phyloP scores from a whole-genome alignment of 2,113 vertebrate genomes.

The Cyprinodon tularosa region DNA sequence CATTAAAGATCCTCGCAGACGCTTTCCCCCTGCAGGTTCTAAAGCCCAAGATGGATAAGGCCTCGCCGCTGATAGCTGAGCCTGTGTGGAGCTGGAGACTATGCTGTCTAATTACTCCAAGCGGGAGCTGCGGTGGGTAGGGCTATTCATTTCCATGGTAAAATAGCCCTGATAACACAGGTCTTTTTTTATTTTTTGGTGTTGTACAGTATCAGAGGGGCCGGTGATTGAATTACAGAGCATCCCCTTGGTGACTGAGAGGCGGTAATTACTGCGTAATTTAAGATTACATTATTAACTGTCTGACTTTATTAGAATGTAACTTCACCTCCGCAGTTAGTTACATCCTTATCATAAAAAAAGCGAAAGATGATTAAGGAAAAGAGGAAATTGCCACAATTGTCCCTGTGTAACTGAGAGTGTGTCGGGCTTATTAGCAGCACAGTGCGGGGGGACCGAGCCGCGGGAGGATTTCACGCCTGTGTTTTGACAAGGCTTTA shows the following conservation, averaged over 20 bases:
- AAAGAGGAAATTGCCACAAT: slow-evolving; percentile 68
- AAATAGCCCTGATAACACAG: slow-evolving; percentile 72
- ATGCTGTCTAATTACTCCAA: slow-evolving; percentile 71
- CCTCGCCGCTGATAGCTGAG: slow-evolving; percentile 54
- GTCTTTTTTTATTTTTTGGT: slow-evolving; percentile 20
- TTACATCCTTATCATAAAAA: slow-evolving; percentile 86
- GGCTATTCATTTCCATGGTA: slow-evolving; percentile 72
- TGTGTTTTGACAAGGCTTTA: slow-evolving; percentile 23
- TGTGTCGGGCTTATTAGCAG: slow-evolving; percentile 44
- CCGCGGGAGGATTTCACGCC: slow-evolving; percentile 24
- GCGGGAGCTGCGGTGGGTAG: slow-evolving; percentile 46
- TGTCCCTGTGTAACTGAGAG: slow-evolving; percentile 65
- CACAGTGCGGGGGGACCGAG: slow-evolving; percentile 8
- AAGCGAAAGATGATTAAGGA: slow-evolving; percentile 63
- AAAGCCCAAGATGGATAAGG: slow-evolving; percentile 51
- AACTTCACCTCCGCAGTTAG: slow-evolving; percentile 87
- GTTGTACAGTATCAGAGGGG: slow-evolving; percentile 73
- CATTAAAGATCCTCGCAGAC: background rate
- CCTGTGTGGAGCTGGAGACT: slow-evolving; percentile 48
- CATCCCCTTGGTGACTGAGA: slow-evolving; percentile 76
- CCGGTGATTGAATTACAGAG: slow-evolving; percentile 81
- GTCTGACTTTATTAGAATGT: slow-evolving; percentile 80
- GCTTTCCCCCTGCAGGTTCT: slow-evolving; percentile 12
- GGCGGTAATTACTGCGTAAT: slow-evolving; percentile 80
- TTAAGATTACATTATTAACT: slow-evolving; percentile 83